Evolutionary conservation across 1,140 invertebrate species (phyloP), one percentile per base, ranked within the genome.

Genomic region (Zaprionus africanus): DNA sequence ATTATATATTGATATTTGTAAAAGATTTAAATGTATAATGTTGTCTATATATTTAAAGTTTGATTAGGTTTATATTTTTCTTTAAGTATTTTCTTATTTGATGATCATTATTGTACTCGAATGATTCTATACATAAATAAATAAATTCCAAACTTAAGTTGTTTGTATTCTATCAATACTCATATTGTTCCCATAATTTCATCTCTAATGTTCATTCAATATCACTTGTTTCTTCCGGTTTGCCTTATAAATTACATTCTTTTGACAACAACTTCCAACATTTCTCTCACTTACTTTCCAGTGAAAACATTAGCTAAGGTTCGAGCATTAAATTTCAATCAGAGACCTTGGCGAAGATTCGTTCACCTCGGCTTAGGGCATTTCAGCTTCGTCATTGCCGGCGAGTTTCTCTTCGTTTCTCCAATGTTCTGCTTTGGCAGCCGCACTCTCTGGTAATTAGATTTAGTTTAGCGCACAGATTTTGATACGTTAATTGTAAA

Each of bases 401-500:
- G 1, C 24, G 6, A 62, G 31, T 57, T 66, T 51, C n/a, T n/a
- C 59, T 75, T 11, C 26, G 19, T 49, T 60, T 68, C 22, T 41
- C 68, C 61, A 58, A 28, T 46, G 53, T 46, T 75, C 65, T 53
- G 41, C 51, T 61, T 51, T 63, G 49, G 17, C 36, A 46, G 54
- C 19, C 24, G 43, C 26, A 46, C 64, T 63, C 36, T 58, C 58
- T 76, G 68, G 81, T 88, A 88, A 88, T 90, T 79, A 90, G 85
- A 81, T 84, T 87, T 83, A 84, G 85, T 81, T 88, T 81, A 88
- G 78, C 80, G 71, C 75, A 81, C 81, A 84, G 85, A 84, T 88
- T 88, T 88, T 90, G 81, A 88, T 90, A 85, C 84, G 85, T 84
- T 88, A 88, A 88, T 88, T 88, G 84, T 81, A 73, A 88, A 84